phyloP scores from a whole-genome alignment of 1,140 invertebrate species.

The Zaprionus tsacasi region DNA sequence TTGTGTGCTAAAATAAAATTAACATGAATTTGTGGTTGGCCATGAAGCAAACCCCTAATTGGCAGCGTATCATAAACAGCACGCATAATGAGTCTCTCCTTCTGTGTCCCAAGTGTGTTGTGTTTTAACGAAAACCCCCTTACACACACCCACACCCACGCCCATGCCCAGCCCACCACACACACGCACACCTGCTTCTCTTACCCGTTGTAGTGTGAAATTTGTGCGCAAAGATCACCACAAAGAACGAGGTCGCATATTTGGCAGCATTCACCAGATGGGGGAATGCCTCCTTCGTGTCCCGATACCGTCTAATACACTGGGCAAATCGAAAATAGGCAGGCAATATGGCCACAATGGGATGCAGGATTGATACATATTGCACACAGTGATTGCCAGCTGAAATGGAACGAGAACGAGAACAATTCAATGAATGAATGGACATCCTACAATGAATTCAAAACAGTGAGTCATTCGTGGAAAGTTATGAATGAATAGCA shows the following conservation, averaged over 20 bases:
- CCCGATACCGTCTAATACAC: constrained; percentile 96
- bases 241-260: constrained; percentile 84
- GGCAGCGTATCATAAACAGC: constrained; percentile 58
- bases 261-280: constrained; percentile 96
- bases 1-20: constrained; percentile 49
- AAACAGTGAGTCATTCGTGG: constrained; percentile 1
- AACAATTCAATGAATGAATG: background rate
- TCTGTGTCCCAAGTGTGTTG: constrained; percentile 7
- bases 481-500: constrained; percentile 1
- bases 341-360: constrained; percentile 95
- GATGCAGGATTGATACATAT: constrained; percentile 87
- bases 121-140: background rate
- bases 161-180: too few relatives aligned
- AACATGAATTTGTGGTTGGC: constrained; percentile 55
- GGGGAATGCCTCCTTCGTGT: constrained; percentile 95
- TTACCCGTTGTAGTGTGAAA: constrained; percentile 78
- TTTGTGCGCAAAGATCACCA: constrained; percentile 83
- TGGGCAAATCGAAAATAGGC: constrained; percentile 99
- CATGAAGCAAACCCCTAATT: constrained; percentile 61
- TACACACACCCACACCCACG: constrained; percentile 6
- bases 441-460: background rate
- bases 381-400: constrained; percentile 87
- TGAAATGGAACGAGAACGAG: constrained; percentile 48
- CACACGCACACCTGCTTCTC: constrained; percentile 39
- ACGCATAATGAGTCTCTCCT: constrained; percentile 39